Percentiles rank a stretch among this genome's conserved stretches.
Conservation (phyloP, 2,797 vertebrate species). For the Helostoma temminkii region DNA sequence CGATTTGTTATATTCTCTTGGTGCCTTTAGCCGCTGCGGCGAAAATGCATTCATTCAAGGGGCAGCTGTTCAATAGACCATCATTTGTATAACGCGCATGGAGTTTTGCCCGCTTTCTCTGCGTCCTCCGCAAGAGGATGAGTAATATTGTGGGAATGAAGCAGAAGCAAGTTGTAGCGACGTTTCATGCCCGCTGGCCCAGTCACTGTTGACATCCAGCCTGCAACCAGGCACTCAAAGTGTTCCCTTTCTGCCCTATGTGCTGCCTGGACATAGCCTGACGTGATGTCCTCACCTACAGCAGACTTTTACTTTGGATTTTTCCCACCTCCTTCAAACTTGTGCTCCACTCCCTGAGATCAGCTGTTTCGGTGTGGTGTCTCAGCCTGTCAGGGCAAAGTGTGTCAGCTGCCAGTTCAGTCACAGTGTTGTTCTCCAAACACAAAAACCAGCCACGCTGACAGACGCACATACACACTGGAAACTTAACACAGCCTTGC, state of each 20-base stretch:
- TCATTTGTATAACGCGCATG: constrained; percentile 28
- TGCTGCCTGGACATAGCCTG: not conserved
- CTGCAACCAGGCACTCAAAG: constrained; percentile 11
- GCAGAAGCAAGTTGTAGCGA: constrained; percentile 51
- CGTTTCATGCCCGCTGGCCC: constrained; percentile 40
- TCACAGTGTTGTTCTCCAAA: constrained; percentile 40
- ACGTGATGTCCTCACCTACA: too few species aligned
- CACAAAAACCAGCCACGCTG: constrained; percentile 48
- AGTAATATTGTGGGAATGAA: constrained; percentile 26
- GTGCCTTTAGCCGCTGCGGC: constrained; percentile 35
- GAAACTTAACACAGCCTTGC: constrained; percentile 23
- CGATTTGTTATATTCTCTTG: constrained; percentile 14
- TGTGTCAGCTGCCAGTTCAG: constrained; percentile 56
- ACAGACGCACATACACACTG: constrained; percentile 26
- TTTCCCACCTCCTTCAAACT: constrained; percentile 27
- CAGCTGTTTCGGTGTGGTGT: constrained; percentile 58
- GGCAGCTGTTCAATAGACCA: constrained; percentile 37
- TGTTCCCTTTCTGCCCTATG: not conserved
- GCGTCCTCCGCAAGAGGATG: constrained; percentile 33
- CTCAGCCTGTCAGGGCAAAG: constrained; percentile 55
- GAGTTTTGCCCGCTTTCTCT: constrained; percentile 39
- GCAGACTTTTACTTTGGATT: too few species aligned
- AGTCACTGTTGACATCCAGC: constrained; percentile 28
- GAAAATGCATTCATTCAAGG: constrained; percentile 24
- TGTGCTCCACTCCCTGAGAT: constrained; percentile 31